Conservation (phyloP, 2,888 invertebrate genomes). For the Tinea trinotella region DNA sequence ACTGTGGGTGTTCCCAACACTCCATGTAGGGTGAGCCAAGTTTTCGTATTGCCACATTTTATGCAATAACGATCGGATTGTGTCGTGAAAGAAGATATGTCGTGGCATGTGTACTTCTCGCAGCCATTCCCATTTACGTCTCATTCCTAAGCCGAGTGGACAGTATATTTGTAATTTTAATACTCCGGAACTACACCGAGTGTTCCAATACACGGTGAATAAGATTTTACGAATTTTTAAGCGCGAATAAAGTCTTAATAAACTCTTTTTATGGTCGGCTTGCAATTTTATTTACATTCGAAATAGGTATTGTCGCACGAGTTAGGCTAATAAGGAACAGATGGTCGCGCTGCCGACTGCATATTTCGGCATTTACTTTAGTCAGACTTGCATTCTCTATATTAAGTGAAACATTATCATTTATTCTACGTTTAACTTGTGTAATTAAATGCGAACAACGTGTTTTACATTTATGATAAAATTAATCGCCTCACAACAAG, state of each 20-base stretch:
- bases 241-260: slow-evolving; percentile 65
- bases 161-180: slow-evolving; percentile 65
- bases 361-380: slow-evolving; percentile 4
- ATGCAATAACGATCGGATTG: slow-evolving; percentile 51
- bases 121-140: slow-evolving; percentile 58
- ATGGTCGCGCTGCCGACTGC: slow-evolving; percentile 35
- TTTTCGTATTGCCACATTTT: slow-evolving; percentile 52
- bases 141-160: slow-evolving; percentile 45
- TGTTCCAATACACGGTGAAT: slow-evolving; percentile 48
- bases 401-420: background rate
- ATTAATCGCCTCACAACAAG: background rate
- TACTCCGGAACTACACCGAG: slow-evolving; percentile 47
- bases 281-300: slow-evolving; percentile 63
- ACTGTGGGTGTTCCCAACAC: slow-evolving; percentile 30
- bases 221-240: slow-evolving; percentile 68
- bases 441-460: background rate
- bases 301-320: slow-evolving; percentile 58
- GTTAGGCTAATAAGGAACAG: slow-evolving; percentile 63
- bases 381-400: background rate
- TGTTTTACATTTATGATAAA: background rate
- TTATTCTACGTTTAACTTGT: background rate
- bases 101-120: slow-evolving; percentile 44
- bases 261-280: slow-evolving; percentile 60
- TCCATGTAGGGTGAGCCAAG: slow-evolving; percentile 26
- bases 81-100: slow-evolving; percentile 51